Evolutionary conservation across 2,797 vertebrate species (phyloP).

Genomic region (Syngnathus rostellatus): DNA sequence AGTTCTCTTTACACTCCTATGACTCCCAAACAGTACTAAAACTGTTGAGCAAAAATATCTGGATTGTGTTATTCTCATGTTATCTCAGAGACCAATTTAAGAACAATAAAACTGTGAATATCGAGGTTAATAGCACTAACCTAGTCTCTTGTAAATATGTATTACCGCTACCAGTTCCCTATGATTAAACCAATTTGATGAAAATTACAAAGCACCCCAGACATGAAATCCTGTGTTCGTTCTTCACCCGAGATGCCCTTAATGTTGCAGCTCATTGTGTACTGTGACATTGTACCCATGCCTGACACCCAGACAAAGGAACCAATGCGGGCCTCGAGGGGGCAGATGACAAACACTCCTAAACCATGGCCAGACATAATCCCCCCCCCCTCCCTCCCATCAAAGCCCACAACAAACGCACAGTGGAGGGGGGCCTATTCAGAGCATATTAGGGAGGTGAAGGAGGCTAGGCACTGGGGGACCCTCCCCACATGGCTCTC

Average conservation of each 20-base stretch:
- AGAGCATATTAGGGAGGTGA: slow-evolving; percentile 71
- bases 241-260: slow-evolving; percentile 40
- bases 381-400: slow-evolving; percentile 33
- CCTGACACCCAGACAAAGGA: slow-evolving; percentile 59
- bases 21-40: neutral
- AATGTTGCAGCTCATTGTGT: slow-evolving; percentile 51
- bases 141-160: no score
- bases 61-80: neutral
- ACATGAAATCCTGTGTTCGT: slow-evolving; percentile 37
- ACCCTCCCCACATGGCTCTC: slow-evolving; percentile 58
- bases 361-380: slow-evolving; percentile 63
- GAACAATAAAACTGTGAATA: neutral
- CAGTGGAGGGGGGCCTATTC: slow-evolving; percentile 63
- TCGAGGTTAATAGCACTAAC: neutral
- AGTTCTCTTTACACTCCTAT: neutral
- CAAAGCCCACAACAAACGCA: slow-evolving; percentile 47
- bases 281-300: slow-evolving; percentile 52
- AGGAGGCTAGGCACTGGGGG: slow-evolving; percentile 62
- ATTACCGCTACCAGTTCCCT: slow-evolving; percentile 5
- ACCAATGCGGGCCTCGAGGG: slow-evolving; percentile 56
- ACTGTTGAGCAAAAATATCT: neutral
- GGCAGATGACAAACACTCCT: slow-evolving; percentile 67
- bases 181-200: slow-evolving; percentile 5
- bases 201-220: slow-evolving; percentile 13
- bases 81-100: neutral